phyloP scores from a whole-genome alignment of 2,113 vertebrate genomes.

The Prolemur simus region DNA sequence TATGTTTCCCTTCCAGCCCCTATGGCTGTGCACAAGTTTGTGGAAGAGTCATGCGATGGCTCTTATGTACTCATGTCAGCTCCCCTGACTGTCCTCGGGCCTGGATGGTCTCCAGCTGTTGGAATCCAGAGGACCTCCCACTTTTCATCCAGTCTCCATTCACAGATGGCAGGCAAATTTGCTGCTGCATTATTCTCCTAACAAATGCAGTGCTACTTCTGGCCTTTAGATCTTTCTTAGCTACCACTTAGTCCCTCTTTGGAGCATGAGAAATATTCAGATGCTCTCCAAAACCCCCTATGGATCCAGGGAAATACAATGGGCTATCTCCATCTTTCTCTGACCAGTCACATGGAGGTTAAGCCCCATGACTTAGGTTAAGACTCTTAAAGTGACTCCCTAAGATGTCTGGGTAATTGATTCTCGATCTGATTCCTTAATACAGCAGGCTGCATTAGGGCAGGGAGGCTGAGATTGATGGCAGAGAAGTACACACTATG shows the following conservation, averaged over 20 bases:
- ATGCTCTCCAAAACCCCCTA: background rate
- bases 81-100: background rate
- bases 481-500: background rate
- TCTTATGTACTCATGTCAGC: background rate
- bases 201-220: background rate
- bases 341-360: background rate
- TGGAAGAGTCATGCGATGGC: background rate
- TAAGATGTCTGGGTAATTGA: background rate
- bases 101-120: background rate
- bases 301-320: background rate
- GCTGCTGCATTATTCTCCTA: background rate
- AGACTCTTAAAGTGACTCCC: background rate
- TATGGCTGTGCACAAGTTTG: background rate
- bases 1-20: background rate
- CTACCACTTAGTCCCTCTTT: background rate
- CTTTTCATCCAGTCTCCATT: background rate
- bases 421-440: background rate
- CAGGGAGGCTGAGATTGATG: background rate
- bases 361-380: background rate
- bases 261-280: background rate
- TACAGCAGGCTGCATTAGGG: background rate
- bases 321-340: background rate
- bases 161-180: background rate
- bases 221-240: background rate
- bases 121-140: background rate